Base-by-base conservation (phyloP, 2,888 invertebrate genomes). In the Phortica magna region DNA sequence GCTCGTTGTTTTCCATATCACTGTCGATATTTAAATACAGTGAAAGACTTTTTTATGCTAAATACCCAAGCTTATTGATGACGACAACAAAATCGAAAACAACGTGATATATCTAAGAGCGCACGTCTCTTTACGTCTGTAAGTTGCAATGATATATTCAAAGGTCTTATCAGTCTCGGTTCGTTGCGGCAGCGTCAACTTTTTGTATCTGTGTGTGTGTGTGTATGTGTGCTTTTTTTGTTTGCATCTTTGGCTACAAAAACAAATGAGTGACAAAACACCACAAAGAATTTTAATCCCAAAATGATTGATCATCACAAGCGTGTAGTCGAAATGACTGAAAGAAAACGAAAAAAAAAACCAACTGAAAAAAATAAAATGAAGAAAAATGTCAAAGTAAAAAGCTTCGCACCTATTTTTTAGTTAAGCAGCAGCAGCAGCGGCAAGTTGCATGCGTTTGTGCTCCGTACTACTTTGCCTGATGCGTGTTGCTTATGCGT, bases 221-320 rank as follows among this genome's bases (percentile, higher is more conserved):
- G 55, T 59, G 70, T 42, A 22, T 43, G 39, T 72, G 17, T 74
- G 64, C 9, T 17, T 64, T 79, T n/a, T n/a, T n/a, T n/a, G n/a
- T n/a, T n/a, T n/a, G n/a, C n/a, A n/a, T n/a, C n/a, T n/a, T n/a
- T 76, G 53, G 77, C 31, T 72, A 67, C 76, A 79, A 79, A 77
- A 81, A 78, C 79, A 83, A 86, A 81, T 88, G 89, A 75, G 88
- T 88, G 86, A 88, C 88, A 86, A 86, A 86, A 86, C 86, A 88
- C 86, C 86, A 86, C 84, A 89, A 84, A 83, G 89, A 89, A 87
- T 87, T 89, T 87, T 87, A 87, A 87, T 87, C 87, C 87, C 87
- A 84, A 87, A 88, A 87, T 87, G 87, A 87, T 87, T 89, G 86
- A 87, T 87, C 88, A 87, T 88, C 89, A 89, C 87, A 82, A 22